Evolutionary conservation across 2,113 vertebrate genomes (phyloP), one percentile per base, ranked within the genome.

Genomic region (Paraplagusia blochii): DNA sequence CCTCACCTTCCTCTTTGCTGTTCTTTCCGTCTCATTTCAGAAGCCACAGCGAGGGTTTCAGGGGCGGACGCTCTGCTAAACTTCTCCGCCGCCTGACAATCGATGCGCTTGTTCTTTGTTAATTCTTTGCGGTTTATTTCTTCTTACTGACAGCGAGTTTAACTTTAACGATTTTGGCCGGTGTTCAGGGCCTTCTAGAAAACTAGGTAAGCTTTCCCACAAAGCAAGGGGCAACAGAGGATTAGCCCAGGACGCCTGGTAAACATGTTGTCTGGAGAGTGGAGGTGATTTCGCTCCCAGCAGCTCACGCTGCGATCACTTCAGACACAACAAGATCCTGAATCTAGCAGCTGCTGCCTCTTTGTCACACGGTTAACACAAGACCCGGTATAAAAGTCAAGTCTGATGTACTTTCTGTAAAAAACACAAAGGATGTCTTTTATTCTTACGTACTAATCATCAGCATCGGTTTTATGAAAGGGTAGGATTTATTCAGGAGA

Each of bases 241-340:
- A 77, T 53, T 36, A 36, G 8, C 15, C 74, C 66, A 67, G 39
- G 61, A 29, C 19, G 29, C 29, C 49, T 36, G 17, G 69, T 59
- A 29, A 63, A 60, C n/a, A 71, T 16, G 59, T 17, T 58, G 59
- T 72, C 36, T 61, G 54, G 60, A 54, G 44, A 15, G 34, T 45
- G 38, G 19, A 16, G 22, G 29, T 29, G 16, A 49, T 58, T 18
- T 35, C 49, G 58, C 35, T 49, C 54, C 29, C 16, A 35, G 52
- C 13, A 50, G 68, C 64, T 53, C 70, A 78, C 58, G 63, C 82
- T 68, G 53, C 44, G 66, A 66, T 68, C 46, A 53, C 62, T 67
- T 66, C 60, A 71, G 66, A 66, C 50, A 47, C 56, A 18, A 50
- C 15, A 49, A 61, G 22, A 60, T 55, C 40, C 52, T 36, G 19